Percentiles rank a stretch among this genome's conserved stretches.
phyloP scores from a whole-genome alignment of 2,888 invertebrate genomes.

The Strigamia maritima region DNA sequence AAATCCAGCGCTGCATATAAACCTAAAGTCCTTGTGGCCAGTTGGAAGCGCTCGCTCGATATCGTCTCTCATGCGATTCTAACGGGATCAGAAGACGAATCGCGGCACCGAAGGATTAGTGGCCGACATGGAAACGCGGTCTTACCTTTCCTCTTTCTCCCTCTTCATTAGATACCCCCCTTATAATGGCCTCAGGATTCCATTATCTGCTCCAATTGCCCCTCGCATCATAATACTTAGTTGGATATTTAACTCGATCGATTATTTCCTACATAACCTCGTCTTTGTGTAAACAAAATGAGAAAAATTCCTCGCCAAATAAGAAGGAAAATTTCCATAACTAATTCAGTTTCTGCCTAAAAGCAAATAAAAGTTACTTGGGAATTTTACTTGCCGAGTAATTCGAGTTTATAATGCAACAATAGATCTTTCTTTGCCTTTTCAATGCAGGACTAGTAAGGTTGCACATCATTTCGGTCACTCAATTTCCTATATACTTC shows the following conservation, averaged over 20 bases:
- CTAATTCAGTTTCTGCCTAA: background rate
- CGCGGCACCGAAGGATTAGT: slow-evolving; percentile 24
- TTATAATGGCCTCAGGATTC: slow-evolving; percentile 12
- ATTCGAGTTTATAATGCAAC: background rate
- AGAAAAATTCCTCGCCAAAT: background rate
- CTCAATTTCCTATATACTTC: background rate
- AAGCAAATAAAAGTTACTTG: background rate
- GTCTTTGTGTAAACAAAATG: background rate
- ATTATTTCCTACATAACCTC: background rate
- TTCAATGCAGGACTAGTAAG: background rate
- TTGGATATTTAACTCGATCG: background rate
- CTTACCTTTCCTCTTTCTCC: background rate
- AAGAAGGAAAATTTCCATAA: background rate
- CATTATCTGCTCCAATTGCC: slow-evolving; percentile 27
- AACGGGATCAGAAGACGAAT: slow-evolving; percentile 27
- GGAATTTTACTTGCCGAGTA: background rate
- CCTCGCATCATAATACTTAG: slow-evolving; percentile 23
- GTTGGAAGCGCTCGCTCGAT: background rate
- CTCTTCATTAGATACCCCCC: background rate
- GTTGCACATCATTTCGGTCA: background rate
- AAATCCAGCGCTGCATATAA: background rate
- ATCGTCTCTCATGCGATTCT: slow-evolving; percentile 21
- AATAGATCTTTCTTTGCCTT: background rate
- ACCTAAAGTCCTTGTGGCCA: background rate
- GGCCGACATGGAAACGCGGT: slow-evolving; percentile 8